Evolutionary conservation across 2,113 vertebrate species (phyloP), one percentile per base, ranked within the genome.

Genomic region (Antennarius striatus): DNA sequence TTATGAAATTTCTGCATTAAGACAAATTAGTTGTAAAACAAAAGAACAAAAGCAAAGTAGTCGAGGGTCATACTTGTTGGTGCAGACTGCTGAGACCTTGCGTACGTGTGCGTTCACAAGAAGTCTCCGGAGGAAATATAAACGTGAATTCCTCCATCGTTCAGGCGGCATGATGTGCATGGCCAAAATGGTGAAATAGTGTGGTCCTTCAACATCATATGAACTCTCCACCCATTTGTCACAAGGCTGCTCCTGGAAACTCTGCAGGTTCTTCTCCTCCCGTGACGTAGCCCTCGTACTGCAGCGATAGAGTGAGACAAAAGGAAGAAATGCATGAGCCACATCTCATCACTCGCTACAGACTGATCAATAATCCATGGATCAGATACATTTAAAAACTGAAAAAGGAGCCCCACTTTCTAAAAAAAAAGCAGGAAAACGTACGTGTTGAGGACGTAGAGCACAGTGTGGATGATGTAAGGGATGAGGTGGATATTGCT

Each of bases 401-500:
- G 3, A 36, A 36, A 36, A 36, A 36, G 32, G 32, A 36, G 32
- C 32, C 7, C 32, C 4, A 36, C 5, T 36, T n/a, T n/a, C 1
- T 45, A 1, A 46, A 56, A 22, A 22, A 10, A 43, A 12, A 43
- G 42, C 11, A 43, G 14, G 7, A 36, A 7, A 49, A 92, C 95
- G 64, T 90, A 99, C 98, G 98, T 99, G 94, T 99, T 99, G 82
- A 99, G 95, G 77, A 99, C 98, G 1, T 99, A 99, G 87, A 99
- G 98, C 90, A 98, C 96, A 4, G 98, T 99, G 92, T 99, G 98
- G 80, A 99, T 93, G 84, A 99, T 97, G 93, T 99, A 99, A 0
- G 97, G 98, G 78, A 99, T 97, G 86, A 99, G 96, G 92, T 99
- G 97, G 69, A 99, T 95, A 93, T 99, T 99, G 94, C 97, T 99